Percentiles rank a stretch among this genome's conserved stretches.
Evolutionary conservation across 2,797 vertebrate genomes (phyloP).

Genomic region (Taenioides sp.): DNA sequence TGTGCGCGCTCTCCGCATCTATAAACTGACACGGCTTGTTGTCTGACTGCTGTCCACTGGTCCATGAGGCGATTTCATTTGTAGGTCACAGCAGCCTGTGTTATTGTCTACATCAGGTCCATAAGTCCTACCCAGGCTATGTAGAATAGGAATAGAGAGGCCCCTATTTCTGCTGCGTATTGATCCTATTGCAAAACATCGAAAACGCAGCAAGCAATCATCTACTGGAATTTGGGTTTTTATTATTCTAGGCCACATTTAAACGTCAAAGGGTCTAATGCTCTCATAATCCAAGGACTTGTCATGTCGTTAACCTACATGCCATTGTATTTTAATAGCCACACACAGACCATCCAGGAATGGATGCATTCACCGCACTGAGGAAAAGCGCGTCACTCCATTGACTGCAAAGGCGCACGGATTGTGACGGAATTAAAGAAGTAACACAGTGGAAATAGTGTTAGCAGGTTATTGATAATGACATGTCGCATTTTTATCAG

Average conservation of each 20-base stretch:
- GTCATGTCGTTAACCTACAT: conserved; percentile 10
- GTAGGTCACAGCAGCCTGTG: conserved; percentile 72
- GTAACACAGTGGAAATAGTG: background rate
- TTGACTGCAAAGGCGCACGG: conserved; percentile 68
- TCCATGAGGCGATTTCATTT: conserved; percentile 74
- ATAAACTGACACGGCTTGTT: conserved; percentile 64
- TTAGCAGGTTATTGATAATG: background rate
- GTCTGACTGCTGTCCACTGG: conserved; percentile 69
- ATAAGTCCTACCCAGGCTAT: conserved; percentile 33
- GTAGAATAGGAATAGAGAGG: conserved; percentile 35
- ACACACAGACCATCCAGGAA: conserved; percentile 18
- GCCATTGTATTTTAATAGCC: conserved; percentile 20
- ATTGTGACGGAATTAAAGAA: background rate
- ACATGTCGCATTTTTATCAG: background rate
- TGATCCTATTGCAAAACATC: conserved; percentile 22
- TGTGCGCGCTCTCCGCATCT: conserved; percentile 54
- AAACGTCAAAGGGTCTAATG: conserved; percentile 19
- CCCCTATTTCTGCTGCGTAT: conserved; percentile 21
- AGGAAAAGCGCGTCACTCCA: conserved; percentile 65
- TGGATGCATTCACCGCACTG: conserved; percentile 33
- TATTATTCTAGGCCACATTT: background rate
- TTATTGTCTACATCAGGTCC: conserved; percentile 67
- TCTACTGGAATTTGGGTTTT: background rate
- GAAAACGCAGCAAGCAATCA: background rate
- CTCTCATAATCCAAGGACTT: conserved; percentile 18